Evolutionary conservation across 1,140 invertebrate species (phyloP).

Genomic region (Leguminivora glycinivorella): DNA sequence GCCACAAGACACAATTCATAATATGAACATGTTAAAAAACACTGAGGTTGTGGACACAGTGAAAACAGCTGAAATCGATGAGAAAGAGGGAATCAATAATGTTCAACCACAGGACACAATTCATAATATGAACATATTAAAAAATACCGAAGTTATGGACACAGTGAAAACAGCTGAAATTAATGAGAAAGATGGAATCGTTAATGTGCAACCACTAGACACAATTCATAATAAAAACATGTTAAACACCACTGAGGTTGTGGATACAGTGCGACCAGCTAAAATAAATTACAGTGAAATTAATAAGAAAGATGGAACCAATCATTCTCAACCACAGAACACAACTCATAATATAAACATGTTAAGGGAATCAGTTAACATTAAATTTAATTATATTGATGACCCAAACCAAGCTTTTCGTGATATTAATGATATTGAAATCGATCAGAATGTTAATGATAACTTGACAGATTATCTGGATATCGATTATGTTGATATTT

Average conservation of each 20-base stretch:
- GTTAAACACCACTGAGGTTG: background rate
- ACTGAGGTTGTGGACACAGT: background rate
- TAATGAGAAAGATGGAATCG: background rate
- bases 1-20: background rate
- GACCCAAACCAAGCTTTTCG: background rate
- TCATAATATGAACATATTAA: background rate
- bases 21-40: background rate
- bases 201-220: background rate
- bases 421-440: slow-evolving; percentile 37
- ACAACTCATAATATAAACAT: background rate
- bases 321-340: background rate
- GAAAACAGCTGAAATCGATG: background rate
- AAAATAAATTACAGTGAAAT: slow-evolving; percentile 10
- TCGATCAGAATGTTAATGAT: slow-evolving; percentile 39
- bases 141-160: background rate
- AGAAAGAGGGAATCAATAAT: background rate
- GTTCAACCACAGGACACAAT: background rate
- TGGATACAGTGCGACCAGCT: background rate
- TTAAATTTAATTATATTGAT: background rate
- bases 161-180: background rate
- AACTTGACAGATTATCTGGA: slow-evolving; percentile 64
- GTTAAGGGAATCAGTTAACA: background rate
- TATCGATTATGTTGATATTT: slow-evolving; percentile 66
- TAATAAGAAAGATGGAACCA: background rate
- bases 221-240: background rate